Conservation (phyloP, 2,113 vertebrate genomes). For the Shinisaurus crocodilurus region DNA sequence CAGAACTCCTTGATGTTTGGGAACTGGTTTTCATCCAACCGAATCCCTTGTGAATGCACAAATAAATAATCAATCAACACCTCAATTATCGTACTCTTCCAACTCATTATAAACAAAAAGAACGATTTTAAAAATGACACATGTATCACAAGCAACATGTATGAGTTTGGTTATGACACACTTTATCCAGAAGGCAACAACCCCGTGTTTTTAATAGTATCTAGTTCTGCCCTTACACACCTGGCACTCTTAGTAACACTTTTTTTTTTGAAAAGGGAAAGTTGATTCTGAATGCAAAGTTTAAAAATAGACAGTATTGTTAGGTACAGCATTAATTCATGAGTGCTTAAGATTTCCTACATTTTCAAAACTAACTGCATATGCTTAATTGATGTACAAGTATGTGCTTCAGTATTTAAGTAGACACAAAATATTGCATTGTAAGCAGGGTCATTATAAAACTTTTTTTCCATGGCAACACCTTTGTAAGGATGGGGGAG, state of each 20-base stretch:
- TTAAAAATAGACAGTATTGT: background rate
- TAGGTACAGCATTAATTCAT: background rate
- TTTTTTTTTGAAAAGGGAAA: background rate
- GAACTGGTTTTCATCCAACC: conserved; percentile 42
- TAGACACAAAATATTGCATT: background rate
- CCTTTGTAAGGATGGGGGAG: no score
- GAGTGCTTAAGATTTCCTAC: no score
- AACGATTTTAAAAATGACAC: background rate
- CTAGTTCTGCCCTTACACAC: background rate
- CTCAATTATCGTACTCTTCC: background rate
- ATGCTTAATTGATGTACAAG: background rate
- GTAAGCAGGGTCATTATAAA: background rate
- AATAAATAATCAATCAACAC: background rate
- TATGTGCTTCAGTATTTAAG: background rate
- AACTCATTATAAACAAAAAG: conserved; percentile 2
- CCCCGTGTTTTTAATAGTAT: background rate
- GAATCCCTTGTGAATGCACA: background rate
- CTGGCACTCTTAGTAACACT: background rate
- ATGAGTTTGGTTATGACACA: background rate
- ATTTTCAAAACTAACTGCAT: background rate
- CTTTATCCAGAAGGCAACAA: background rate
- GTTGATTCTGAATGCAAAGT: background rate
- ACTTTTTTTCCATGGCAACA: background rate
- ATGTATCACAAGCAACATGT: conserved; percentile 1
- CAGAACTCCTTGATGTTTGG: conserved; percentile 43